Evolutionary conservation across 2,113 vertebrate species (phyloP).

Genomic region (Laticauda laticaudata): DNA sequence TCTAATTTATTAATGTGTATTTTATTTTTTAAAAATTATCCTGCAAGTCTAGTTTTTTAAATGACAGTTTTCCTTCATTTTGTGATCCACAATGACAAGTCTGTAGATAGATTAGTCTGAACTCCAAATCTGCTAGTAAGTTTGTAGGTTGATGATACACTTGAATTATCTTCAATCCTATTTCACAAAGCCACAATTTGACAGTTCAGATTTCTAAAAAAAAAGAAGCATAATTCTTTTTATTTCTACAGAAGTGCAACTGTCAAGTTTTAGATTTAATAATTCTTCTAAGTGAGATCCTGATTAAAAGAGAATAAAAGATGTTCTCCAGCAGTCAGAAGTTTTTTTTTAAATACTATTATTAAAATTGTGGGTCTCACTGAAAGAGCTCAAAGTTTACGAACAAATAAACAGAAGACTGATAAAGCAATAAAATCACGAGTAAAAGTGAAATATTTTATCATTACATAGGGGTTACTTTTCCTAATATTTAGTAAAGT

Average conservation of each 20-base stretch:
- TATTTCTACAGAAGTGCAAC: neutral
- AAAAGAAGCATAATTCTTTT: neutral
- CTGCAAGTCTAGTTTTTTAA: neutral
- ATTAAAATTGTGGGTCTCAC: neutral
- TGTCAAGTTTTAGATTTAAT: neutral
- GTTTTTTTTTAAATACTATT: neutral
- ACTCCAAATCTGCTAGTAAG: neutral
- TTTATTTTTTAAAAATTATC: neutral
- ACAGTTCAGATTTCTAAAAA: neutral
- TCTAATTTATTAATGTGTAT: neutral
- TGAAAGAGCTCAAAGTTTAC: neutral
- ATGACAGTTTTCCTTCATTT: neutral
- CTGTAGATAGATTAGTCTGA: neutral
- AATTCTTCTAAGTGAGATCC: neutral
- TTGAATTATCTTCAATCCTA: neutral
- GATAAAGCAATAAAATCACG: neutral
- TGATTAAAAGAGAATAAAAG: neutral
- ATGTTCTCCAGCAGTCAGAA: neutral
- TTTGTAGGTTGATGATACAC: neutral
- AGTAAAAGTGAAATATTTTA: neutral
- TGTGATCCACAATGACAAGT: neutral
- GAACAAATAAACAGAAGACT: neutral
- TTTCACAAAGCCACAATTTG: neutral
- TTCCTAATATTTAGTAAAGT: neutral
- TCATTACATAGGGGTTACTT: neutral